Percentiles rank a stretch among this genome's conserved stretches.
Conservation (phyloP, 2,113 vertebrate species). For the Patagioenas fasciata region DNA sequence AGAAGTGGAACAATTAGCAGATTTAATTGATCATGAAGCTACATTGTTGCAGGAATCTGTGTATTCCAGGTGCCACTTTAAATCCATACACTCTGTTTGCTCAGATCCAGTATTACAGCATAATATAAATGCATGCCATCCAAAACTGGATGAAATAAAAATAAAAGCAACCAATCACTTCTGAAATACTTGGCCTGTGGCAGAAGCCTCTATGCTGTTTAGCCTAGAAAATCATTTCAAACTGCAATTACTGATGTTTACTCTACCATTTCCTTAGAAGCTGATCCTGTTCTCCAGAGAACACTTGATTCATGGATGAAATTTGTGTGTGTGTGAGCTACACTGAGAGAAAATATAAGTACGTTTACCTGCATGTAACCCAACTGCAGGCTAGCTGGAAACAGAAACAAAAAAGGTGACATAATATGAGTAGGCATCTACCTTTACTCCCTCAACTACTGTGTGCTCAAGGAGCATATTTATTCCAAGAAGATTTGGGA, state of each 20-base stretch:
- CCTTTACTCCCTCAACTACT: not conserved
- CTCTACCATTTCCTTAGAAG: not conserved
- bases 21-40: not conserved
- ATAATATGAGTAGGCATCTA: not conserved
- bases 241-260: not conserved
- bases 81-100: not conserved
- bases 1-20: not conserved
- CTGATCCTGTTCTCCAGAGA: not conserved
- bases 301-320: not conserved
- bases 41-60: not conserved
- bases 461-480: not conserved
- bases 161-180: not conserved
- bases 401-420: not conserved
- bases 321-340: not conserved
- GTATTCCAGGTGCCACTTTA: not conserved
- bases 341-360: not conserved
- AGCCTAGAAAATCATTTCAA: not conserved
- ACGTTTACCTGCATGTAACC: not conserved
- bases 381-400: not conserved
- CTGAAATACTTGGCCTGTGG: not conserved
- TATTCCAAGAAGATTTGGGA: not conserved
- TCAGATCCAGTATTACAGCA: not conserved
- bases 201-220: not conserved
- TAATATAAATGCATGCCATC: rapidly evolving
- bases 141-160: not conserved